Evolutionary conservation across 2,888 invertebrate species (phyloP), one percentile per base, ranked within the genome.

Genomic region (Therioaphis trifolii): DNA sequence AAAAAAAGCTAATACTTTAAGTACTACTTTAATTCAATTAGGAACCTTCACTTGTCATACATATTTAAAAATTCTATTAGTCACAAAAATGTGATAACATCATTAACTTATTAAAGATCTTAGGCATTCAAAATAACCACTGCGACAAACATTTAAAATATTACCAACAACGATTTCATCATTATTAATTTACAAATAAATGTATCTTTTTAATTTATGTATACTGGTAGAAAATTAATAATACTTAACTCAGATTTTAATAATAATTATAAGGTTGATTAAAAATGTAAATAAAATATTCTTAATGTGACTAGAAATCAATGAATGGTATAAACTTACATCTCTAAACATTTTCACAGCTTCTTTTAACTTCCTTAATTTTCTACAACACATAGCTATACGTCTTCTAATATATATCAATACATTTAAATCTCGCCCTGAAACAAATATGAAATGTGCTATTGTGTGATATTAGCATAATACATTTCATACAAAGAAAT

Each of bases 301-400:
- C 18, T n/a, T 35, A 40, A 21, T 68, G 21, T 68, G 12, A 40
- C 21, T 43, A 11, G 11, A 11, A n/a, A 40, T 35, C 12, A 35
- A n/a, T 66, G n/a, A 66, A 35, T 9, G n/a, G 11, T 14, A 21
- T 35, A 24, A 46, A 88, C 89, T 88, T 88, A 92, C 91, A 90
- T 99, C 98, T 88, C 98, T 92, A 91, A 98, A 98, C 92, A 97
- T 94, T 89, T 99, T 97, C 40, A 97, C 94, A 0, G 98, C 96
- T 90, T 98, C 98, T 89, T 97, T 95, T 86, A 98, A 91, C 87
- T 96, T 94, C 15, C 98, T 97, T 84, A 98, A 91, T 88, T 97
- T 96, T 84, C 98, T 92, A 49, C 97, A 96, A 90, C 98, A 98
- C 98, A 98, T 98, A n/a, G 98, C 99, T 85, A 97, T 89, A 85